Evolutionary conservation across 2,797 vertebrate species (phyloP).

Genomic region (Channallabes apus): DNA sequence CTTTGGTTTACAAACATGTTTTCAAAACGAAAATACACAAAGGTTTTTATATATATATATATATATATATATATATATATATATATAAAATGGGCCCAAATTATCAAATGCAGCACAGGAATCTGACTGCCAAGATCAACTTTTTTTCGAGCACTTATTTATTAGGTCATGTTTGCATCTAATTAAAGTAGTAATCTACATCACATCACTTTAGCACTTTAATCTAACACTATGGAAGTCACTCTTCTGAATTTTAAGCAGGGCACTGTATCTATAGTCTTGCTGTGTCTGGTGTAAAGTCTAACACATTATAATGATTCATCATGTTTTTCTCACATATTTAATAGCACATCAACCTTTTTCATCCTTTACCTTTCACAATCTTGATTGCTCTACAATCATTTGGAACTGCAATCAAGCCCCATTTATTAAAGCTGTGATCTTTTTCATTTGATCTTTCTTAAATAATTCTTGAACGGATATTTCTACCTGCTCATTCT

Average conservation of each 20-base stretch:
- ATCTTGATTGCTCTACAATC: constrained; percentile 6
- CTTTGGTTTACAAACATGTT: too few species aligned
- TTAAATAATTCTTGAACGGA: neutral
- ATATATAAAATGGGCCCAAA: neutral
- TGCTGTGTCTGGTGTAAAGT: neutral
- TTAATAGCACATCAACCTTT: neutral
- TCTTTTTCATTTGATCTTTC: neutral
- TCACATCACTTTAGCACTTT: neutral
- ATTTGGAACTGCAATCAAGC: constrained; percentile 19
- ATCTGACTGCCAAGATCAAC: neutral
- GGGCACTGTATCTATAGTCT: neutral
- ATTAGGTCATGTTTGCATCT: neutral
- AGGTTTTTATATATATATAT: too few species aligned
- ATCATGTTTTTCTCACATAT: constrained; percentile 1
- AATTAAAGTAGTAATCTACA: neutral
- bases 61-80: too few species aligned
- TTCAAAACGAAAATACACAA: too few species aligned
- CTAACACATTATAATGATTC: neutral
- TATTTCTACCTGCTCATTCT: neutral
- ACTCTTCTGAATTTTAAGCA: neutral
- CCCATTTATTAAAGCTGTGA: constrained; percentile 8
- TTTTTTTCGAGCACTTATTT: neutral
- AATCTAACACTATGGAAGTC: neutral
- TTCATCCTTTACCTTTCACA: neutral
- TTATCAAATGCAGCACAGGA: neutral